Percentiles rank a stretch among this genome's conserved stretches.
Conservation (phyloP, 2,888 invertebrate genomes). For the Tenodera sinensis region DNA sequence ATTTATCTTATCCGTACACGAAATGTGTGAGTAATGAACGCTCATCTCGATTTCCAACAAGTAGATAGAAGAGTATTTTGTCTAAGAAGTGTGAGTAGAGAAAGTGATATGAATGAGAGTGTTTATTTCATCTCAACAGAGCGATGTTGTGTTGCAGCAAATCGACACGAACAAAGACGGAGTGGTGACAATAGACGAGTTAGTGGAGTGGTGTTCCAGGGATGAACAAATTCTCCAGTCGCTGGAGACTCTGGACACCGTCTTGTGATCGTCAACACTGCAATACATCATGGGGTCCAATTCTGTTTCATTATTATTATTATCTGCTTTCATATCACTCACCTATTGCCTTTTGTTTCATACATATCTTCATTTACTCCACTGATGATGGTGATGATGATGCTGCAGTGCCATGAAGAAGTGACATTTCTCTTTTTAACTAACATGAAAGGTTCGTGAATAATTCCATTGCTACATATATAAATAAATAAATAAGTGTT, state of each 20-base stretch:
- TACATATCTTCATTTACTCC: too few relatives aligned
- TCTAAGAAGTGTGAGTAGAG: too few relatives aligned
- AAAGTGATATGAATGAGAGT: too few relatives aligned
- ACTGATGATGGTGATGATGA: neutral
- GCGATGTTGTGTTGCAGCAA: slow-evolving; percentile 52
- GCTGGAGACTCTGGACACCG: slow-evolving; percentile 68
- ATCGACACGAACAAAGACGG: slow-evolving; percentile 80
- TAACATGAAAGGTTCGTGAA: neutral
- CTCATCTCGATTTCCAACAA: too few relatives aligned
- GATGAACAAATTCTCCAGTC: slow-evolving; percentile 67
- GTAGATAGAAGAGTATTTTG: too few relatives aligned
- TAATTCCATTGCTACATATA: neutral
- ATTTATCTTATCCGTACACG: too few relatives aligned
- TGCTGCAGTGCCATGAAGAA: neutral
- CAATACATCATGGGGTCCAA: neutral
- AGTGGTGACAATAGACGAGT: slow-evolving; percentile 74
- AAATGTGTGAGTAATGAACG: too few relatives aligned
- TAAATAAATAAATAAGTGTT: neutral
- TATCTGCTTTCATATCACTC: too few relatives aligned
- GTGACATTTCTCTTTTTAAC: neutral
- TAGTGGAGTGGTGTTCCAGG: slow-evolving; percentile 72
- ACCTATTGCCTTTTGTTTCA: too few relatives aligned
- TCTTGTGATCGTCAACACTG: slow-evolving; percentile 56
- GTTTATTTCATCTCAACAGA: too few relatives aligned
- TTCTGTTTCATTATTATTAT: neutral